Conservation (phyloP, 2,797 vertebrate genomes). For the Pagetopsis macropterus region DNA sequence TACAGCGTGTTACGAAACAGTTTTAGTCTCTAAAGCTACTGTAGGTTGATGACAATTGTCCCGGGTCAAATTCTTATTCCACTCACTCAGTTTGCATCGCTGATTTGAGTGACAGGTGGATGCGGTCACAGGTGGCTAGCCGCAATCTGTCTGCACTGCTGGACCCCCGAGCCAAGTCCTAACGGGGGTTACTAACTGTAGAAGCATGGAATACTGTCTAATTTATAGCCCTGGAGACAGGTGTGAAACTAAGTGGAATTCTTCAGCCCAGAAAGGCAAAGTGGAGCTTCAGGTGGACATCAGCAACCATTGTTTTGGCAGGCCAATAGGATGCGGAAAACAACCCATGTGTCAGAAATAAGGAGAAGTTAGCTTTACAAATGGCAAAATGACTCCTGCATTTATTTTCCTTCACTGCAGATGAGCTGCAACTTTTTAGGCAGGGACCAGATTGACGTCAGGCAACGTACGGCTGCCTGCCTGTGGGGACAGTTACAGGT, state of each 20-base stretch:
- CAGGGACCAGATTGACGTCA: conserved; percentile 4
- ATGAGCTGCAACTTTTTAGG: conserved; percentile 12
- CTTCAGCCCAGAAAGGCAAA: background rate
- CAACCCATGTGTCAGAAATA: background rate
- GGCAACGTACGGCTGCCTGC: conserved; percentile 1
- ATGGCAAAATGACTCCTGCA: conserved; percentile 3
- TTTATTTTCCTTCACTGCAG: background rate
- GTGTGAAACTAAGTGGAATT: background rate
- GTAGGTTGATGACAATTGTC: too few species aligned
- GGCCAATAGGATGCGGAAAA: too few species aligned
- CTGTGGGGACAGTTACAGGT: conserved; percentile 22
- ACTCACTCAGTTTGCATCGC: too few species aligned
- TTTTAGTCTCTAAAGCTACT: too few species aligned
- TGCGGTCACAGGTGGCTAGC: too few species aligned
- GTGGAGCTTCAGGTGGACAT: conserved; percentile 4
- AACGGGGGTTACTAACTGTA: background rate
- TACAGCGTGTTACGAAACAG: too few species aligned
- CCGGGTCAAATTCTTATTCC: too few species aligned
- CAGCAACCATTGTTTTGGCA: background rate
- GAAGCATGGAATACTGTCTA: background rate
- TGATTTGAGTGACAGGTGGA: too few species aligned
- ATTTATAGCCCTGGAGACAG: background rate
- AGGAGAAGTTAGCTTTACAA: conserved; percentile 9
- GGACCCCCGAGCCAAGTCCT: too few species aligned
- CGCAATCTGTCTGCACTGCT: too few species aligned